A percentile compares a stretch with the other conserved stretches of the same genome.
phyloP scores from a whole-genome alignment of 35 echinoderm and acorn worm species.

The Acanthaster planci region DNA sequence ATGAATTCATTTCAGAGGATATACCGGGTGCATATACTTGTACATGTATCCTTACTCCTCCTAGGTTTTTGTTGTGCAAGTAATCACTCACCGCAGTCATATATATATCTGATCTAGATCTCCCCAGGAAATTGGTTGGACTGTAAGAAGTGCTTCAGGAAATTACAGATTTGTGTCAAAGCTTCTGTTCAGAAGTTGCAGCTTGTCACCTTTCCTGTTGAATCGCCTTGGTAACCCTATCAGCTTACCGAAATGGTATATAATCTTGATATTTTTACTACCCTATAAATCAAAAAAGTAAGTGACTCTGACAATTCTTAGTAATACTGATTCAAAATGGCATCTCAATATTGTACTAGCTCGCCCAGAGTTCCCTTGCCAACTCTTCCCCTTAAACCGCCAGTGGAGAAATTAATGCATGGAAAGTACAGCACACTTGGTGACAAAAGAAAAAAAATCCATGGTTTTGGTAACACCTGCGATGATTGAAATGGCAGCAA shows the following conservation, averaged over 20 bases:
- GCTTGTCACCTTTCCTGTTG: background rate
- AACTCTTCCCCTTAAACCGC: background rate
- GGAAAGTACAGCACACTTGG: background rate
- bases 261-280: too few relatives aligned
- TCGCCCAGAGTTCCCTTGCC: background rate
- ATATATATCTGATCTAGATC: too few relatives aligned
- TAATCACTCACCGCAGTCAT: too few relatives aligned
- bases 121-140: slow-evolving; percentile 3
- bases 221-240: too few relatives aligned
- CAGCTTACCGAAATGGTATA: too few relatives aligned
- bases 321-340: too few relatives aligned
- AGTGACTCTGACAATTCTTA: too few relatives aligned
- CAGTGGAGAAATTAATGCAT: background rate
- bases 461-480: slow-evolving; percentile 12
- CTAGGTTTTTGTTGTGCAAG: too few relatives aligned
- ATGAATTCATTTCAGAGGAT: too few relatives aligned
- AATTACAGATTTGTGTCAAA: background rate
- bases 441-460: background rate
- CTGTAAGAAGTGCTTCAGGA: background rate
- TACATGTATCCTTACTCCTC: too few relatives aligned
- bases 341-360: too few relatives aligned
- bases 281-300: background rate
- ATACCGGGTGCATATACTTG: too few relatives aligned
- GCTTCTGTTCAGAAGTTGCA: background rate
- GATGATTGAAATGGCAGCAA: background rate